phyloP scores from a whole-genome alignment of 2,797 vertebrate species.

The Vespertilio murinus region DNA sequence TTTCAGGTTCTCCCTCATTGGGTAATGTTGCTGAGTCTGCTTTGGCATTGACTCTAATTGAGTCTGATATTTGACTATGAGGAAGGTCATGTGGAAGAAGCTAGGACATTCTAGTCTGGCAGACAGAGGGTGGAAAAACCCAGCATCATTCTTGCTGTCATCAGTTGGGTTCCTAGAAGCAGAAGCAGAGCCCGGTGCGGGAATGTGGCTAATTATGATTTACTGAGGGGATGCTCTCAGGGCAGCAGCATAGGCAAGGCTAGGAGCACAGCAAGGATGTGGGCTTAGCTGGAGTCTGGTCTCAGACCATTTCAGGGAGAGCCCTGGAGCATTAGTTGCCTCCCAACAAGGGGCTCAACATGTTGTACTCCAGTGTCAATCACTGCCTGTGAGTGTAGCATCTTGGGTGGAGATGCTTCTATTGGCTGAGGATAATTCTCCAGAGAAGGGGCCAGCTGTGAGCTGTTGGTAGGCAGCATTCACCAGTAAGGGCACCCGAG shows the following conservation, averaged over 20 bases:
- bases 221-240: not conserved
- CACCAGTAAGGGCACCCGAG: not conserved
- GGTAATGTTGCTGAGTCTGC: not conserved
- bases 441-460: not conserved
- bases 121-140: not conserved
- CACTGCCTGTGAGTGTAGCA: not conserved
- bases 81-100: not conserved
- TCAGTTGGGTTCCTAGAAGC: not conserved
- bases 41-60: not conserved
- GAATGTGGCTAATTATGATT: not conserved
- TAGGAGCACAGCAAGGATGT: not conserved
- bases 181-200: not conserved
- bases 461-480: not conserved
- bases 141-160: not conserved
- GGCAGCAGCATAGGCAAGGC: not conserved
- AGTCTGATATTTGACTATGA: not conserved
- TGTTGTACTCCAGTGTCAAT: not conserved
- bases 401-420: not conserved
- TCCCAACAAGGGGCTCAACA: not conserved
- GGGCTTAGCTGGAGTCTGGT: not conserved
- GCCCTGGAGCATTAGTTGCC: not conserved
- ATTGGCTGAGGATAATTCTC: not conserved
- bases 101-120: not conserved
- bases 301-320: not conserved
- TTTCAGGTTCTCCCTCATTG: not conserved